Evolutionary conservation across 2,888 invertebrate genomes (phyloP).

Genomic region (Leucoptera coffeella): DNA sequence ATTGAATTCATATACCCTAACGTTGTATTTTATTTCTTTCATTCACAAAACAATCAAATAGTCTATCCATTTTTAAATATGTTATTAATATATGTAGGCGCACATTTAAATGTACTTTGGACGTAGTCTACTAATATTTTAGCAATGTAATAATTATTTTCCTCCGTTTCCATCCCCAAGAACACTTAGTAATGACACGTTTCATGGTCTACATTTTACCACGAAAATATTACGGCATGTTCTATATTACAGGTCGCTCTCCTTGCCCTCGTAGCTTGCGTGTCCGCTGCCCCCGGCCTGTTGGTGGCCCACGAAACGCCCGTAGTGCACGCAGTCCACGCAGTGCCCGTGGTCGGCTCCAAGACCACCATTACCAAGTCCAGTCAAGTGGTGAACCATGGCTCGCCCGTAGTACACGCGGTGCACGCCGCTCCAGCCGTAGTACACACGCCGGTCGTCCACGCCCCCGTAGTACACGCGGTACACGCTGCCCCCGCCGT

Average conservation of each 20-base stretch:
- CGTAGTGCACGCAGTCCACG: conserved; percentile 11
- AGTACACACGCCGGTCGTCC: conserved; percentile 12
- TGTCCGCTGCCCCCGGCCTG: conserved; percentile 18
- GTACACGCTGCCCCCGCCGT: conserved; percentile 13
- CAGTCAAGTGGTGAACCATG: conserved; percentile 41
- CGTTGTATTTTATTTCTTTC: too few species aligned
- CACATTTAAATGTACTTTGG: too few species aligned
- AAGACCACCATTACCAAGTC: conserved; percentile 42
- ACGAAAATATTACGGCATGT: too few species aligned
- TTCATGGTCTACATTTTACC: too few species aligned
- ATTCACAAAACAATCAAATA: too few species aligned
- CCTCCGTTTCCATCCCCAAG: too few species aligned
- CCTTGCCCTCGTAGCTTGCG: conserved; percentile 15
- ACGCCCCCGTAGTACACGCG: conserved; percentile 14
- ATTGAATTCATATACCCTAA: too few species aligned
- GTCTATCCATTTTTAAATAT: too few species aligned
- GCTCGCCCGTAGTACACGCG: conserved; percentile 22
- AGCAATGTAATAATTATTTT: too few species aligned
- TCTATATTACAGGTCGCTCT: background rate
- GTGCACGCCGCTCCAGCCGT: conserved; percentile 13
- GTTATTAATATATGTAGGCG: too few species aligned
- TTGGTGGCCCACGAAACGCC: conserved; percentile 14
- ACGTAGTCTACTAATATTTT: too few species aligned
- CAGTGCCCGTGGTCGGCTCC: conserved; percentile 17
- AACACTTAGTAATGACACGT: too few species aligned